Percentiles rank a stretch among this genome's conserved stretches.
phyloP scores from a whole-genome alignment of 2,888 invertebrate genomes.

The Orthosia incerta region DNA sequence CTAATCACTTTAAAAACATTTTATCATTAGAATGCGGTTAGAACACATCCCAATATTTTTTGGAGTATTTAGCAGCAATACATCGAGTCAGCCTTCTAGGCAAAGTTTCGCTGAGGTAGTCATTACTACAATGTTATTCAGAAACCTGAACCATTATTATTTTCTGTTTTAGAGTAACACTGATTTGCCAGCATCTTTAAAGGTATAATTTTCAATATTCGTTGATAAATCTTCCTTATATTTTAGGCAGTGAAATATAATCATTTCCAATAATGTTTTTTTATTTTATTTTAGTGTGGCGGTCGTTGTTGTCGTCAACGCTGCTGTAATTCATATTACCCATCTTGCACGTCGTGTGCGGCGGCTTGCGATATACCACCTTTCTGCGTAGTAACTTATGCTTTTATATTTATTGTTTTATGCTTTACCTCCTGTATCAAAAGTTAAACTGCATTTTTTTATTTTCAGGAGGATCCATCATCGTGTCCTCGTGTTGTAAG shows the following conservation, averaged over 20 bases:
- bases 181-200: slow-evolving; percentile 81
- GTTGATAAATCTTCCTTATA: background rate
- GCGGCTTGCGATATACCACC: slow-evolving; percentile 59
- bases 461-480: slow-evolving; percentile 60
- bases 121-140: background rate
- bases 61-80: too few species aligned
- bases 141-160: background rate
- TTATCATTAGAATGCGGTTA: too few species aligned
- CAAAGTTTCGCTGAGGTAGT: too few species aligned
- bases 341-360: slow-evolving; percentile 65
- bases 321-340: slow-evolving; percentile 72
- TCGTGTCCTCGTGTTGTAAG: slow-evolving; percentile 60
- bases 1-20: too few species aligned
- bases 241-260: background rate
- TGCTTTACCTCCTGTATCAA: background rate
- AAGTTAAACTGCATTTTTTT: slow-evolving; percentile 6
- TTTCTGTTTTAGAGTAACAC: slow-evolving; percentile 82
- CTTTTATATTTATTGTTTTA: background rate
- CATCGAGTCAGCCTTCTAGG: too few species aligned
- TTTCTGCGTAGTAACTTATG: slow-evolving; percentile 18
- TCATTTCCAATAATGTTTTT: background rate
- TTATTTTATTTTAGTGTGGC: slow-evolving; percentile 71
- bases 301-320: slow-evolving; percentile 54
- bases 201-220: slow-evolving; percentile 70
- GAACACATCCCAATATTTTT: too few species aligned